Percentiles rank a stretch among this genome's conserved stretches.
Evolutionary conservation across 2,113 vertebrate genomes (phyloP).

Genomic region (Condylura cristata): DNA sequence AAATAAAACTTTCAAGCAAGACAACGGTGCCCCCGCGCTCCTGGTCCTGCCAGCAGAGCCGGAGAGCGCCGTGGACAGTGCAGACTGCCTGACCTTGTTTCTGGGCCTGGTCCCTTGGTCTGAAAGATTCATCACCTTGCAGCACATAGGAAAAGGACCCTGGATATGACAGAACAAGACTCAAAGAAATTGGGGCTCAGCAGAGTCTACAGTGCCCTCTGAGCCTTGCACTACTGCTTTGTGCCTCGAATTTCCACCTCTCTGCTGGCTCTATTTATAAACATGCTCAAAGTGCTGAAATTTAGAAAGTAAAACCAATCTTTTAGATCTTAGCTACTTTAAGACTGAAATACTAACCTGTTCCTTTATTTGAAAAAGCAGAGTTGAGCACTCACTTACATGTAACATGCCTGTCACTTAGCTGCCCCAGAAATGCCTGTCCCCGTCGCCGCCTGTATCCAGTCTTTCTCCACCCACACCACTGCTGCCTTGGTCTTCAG

Average conservation of each 20-base stretch:
- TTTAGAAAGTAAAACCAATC: neutral
- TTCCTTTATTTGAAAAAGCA: neutral
- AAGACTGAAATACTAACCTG: neutral
- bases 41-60: neutral
- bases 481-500: neutral
- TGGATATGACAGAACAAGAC: neutral
- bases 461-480: too few species aligned
- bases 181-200: neutral
- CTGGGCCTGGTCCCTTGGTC: neutral
- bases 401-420: accelerated
- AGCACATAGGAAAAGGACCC: neutral
- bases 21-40: neutral
- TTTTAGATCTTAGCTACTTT: neutral
- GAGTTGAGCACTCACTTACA: neutral
- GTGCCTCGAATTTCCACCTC: neutral
- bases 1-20: neutral
- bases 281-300: neutral
- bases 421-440: neutral
- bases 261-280: neutral
- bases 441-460: accelerated
- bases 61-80: neutral
- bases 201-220: neutral
- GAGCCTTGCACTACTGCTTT: neutral
- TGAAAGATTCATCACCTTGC: neutral
- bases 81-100: neutral